Conservation (phyloP, 1,140 invertebrate species). For the Bombus breviceps region DNA sequence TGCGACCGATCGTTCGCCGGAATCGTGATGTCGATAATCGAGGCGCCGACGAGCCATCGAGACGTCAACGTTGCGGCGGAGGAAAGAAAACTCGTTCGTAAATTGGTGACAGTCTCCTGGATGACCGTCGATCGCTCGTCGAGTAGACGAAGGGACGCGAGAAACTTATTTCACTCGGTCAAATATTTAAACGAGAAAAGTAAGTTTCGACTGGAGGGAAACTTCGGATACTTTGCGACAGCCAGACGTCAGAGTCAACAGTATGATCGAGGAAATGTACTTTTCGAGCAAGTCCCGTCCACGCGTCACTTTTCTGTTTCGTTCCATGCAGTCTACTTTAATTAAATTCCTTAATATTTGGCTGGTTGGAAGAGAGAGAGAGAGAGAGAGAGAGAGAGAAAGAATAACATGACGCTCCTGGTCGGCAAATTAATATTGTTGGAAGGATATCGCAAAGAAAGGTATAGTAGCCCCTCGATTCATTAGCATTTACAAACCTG, state of each 20-base stretch:
- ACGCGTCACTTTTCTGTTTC: conserved; percentile 35
- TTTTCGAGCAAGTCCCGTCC: neutral
- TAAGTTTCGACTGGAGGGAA: conserved; percentile 26
- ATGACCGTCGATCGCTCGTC: conserved; percentile 3
- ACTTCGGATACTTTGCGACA: conserved; percentile 51
- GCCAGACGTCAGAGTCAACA: conserved; percentile 53
- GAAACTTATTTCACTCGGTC: conserved; percentile 60
- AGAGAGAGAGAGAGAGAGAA: too few relatives aligned
- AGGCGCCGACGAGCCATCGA: neutral
- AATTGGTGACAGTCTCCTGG: neutral
- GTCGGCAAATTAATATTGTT: neutral
- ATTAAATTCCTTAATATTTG: conserved; percentile 45
- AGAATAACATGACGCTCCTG: neutral
- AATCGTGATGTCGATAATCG: neutral
- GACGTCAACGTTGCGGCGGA: neutral
- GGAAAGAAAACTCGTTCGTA: neutral
- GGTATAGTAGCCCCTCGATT: neutral
- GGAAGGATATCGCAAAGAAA: neutral
- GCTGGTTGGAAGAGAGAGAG: neutral
- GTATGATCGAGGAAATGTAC: conserved; percentile 27
- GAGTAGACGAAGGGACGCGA: conserved; percentile 33
- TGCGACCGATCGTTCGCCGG: too few relatives aligned
- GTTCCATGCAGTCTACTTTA: conserved; percentile 9
- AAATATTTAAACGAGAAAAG: conserved; percentile 68
- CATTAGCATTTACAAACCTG: neutral